A percentile compares a stretch with the other conserved stretches of the same genome.
These are phyloP conservation scores for Trichonephila inaurata DNA, from an alignment of 1,140 invertebrate genomes.

Conservation along the genomic window DNA sequence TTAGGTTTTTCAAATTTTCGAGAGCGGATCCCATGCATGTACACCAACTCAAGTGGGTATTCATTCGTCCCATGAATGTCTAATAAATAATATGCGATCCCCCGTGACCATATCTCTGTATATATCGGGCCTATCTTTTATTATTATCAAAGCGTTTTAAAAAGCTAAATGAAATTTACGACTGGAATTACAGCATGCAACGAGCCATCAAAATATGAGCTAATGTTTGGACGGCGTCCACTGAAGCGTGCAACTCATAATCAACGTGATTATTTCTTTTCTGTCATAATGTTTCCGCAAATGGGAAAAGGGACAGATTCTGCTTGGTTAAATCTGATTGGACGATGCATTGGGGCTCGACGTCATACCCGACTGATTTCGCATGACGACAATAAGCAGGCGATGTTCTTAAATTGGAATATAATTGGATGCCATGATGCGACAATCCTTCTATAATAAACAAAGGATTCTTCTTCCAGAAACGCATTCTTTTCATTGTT, in stretches of 20 bases:
- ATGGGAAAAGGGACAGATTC: constrained; percentile 37
- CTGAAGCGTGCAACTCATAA: neutral
- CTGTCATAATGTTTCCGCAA: constrained; percentile 47
- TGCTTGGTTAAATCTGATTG: neutral
- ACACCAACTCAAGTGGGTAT: neutral
- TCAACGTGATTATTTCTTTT: constrained; percentile 29
- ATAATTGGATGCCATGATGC: constrained; percentile 11
- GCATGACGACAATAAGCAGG: neutral
- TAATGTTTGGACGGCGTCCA: neutral
- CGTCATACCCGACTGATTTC: neutral
- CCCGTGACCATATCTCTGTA: neutral
- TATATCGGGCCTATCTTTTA: neutral
- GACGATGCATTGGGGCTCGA: neutral
- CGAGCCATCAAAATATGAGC: constrained; percentile 38
- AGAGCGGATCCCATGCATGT: neutral
- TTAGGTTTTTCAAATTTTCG: neutral
- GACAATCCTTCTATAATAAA: constrained; percentile 3
- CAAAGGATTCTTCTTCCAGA: constrained; percentile 6
- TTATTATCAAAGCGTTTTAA: constrained; percentile 28
- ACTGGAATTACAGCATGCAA: constrained; percentile 35
- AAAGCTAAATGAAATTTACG: constrained; percentile 50
- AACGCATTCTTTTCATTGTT: neutral
- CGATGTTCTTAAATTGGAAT: constrained; percentile 12
- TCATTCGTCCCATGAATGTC: neutral
- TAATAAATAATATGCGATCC: neutral